phyloP scores from a whole-genome alignment of 2,888 invertebrate genomes.

The Bimastos eiseni region DNA sequence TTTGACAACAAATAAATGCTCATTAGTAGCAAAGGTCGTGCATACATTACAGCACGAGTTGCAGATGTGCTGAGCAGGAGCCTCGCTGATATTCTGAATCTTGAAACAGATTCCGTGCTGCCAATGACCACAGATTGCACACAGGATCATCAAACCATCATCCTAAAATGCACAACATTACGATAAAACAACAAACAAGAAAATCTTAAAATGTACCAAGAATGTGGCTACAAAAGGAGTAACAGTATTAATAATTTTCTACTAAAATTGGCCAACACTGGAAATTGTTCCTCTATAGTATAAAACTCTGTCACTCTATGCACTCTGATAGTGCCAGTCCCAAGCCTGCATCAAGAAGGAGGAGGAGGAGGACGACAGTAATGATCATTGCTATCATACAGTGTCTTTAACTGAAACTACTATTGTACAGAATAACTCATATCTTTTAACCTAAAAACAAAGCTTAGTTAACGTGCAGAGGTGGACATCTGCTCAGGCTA shows the following conservation, averaged over 20 bases:
- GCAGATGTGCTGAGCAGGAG: constrained; percentile 56
- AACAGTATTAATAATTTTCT: neutral
- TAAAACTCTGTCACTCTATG: too few relatives aligned
- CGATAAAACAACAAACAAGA: neutral
- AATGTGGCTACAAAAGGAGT: neutral
- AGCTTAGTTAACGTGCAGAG: neutral
- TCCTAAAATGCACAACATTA: constrained; percentile 49
- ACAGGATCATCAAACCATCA: constrained; percentile 63
- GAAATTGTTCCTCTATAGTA: too few relatives aligned
- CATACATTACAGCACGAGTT: constrained; percentile 53
- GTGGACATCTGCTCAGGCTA: neutral
- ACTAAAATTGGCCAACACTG: neutral
- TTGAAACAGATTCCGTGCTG: constrained; percentile 62
- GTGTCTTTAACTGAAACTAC: too few relatives aligned
- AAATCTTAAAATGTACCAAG: neutral
- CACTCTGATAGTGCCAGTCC: too few relatives aligned
- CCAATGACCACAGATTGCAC: constrained; percentile 60
- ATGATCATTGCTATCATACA: too few relatives aligned
- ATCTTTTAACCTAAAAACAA: neutral
- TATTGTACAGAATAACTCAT: neutral
- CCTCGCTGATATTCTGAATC: constrained; percentile 52
- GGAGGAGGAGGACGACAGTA: too few relatives aligned
- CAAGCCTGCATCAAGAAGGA: too few relatives aligned
- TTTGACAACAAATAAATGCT: neutral
- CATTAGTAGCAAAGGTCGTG: neutral